Conservation (phyloP, 1,140 invertebrate genomes). For the Trachymyrmex cornetzi region DNA sequence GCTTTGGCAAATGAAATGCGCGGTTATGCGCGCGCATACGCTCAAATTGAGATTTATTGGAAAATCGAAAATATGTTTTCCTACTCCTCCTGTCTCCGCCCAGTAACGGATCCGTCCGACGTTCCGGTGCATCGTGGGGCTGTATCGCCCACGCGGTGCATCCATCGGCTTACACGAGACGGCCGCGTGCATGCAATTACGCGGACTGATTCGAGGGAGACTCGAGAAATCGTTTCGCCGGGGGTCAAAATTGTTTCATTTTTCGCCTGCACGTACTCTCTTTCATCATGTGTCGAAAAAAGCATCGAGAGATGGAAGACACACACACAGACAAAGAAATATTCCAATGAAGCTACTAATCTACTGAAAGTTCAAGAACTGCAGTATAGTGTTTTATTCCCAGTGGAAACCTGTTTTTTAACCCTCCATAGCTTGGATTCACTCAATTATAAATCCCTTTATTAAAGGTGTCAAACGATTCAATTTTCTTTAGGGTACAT, state of each 20-base stretch:
- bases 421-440: too few species aligned
- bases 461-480: too few species aligned
- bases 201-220: slow-evolving; percentile 18
- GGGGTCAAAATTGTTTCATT: slow-evolving; percentile 26
- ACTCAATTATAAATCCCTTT: too few species aligned
- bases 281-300: slow-evolving; percentile 11
- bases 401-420: neutral
- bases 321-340: neutral
- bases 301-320: neutral
- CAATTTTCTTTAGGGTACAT: too few species aligned
- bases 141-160: slow-evolving; percentile 25
- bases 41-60: slow-evolving; percentile 81
- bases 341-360: neutral
- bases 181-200: slow-evolving; percentile 49
- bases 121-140: slow-evolving; percentile 8
- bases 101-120: slow-evolving; percentile 25
- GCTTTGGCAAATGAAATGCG: slow-evolving; percentile 83
- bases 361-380: neutral
- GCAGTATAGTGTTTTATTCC: neutral
- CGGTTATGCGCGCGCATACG: slow-evolving; percentile 65
- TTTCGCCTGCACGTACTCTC: neutral
- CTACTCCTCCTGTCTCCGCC: slow-evolving; percentile 9
- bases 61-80: slow-evolving; percentile 73
- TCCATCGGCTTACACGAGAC: slow-evolving; percentile 63
- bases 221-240: slow-evolving; percentile 20